A percentile compares a stretch with the other conserved stretches of the same genome.
Evolutionary conservation across 2,797 vertebrate genomes (phyloP).

Genomic region (Gobio occitaniae): DNA sequence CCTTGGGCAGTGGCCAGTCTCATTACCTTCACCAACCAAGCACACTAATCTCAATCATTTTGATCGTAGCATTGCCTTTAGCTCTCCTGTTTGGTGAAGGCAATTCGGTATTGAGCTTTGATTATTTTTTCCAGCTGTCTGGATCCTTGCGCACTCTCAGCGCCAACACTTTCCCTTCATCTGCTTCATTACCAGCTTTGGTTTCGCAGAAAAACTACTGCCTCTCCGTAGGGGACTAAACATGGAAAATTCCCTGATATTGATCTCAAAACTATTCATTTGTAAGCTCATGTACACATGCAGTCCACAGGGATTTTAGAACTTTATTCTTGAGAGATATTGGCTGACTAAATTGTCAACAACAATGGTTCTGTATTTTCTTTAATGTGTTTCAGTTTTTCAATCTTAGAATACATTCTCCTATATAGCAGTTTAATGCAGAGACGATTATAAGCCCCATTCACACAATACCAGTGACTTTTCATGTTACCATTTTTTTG

Average conservation of each 20-base stretch:
- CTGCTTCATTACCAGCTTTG: constrained; percentile 12
- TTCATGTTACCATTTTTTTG: not conserved
- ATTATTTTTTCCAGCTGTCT: constrained; percentile 22
- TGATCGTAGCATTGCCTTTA: constrained; percentile 23
- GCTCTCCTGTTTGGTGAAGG: constrained; percentile 17
- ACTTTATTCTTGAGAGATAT: constrained; percentile 1
- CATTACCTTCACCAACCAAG: constrained; percentile 31
- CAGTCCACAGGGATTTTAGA: not conserved
- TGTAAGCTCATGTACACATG: not conserved
- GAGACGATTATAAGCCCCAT: not conserved
- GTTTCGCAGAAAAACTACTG: constrained; percentile 2
- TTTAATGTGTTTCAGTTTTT: not conserved
- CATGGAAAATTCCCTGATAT: not conserved
- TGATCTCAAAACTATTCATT: constrained; percentile 1
- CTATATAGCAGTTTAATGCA: not conserved
- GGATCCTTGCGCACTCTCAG: not conserved
- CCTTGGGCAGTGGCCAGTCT: constrained; percentile 10
- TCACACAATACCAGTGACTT: not conserved
- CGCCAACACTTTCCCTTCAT: not conserved
- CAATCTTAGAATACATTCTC: not conserved
- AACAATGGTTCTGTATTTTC: not conserved
- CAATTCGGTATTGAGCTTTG: constrained; percentile 21
- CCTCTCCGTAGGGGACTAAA: not conserved
- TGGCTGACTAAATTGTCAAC: not conserved
- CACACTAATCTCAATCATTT: constrained; percentile 38